phyloP scores from a whole-genome alignment of 2,888 invertebrate genomes.

The Ormia ochracea region DNA sequence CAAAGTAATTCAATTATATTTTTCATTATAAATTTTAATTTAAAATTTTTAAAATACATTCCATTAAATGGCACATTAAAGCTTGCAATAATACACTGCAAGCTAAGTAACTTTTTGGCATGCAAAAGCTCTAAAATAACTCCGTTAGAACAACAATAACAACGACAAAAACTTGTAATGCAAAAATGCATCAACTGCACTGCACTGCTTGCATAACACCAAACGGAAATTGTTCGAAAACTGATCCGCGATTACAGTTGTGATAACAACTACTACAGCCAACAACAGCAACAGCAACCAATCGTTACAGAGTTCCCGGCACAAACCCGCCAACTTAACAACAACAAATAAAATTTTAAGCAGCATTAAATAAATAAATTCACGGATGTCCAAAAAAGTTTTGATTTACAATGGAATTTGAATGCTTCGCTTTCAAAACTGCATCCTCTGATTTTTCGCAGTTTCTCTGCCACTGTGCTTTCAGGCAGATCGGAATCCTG shows the following conservation, averaged over 20 bases:
- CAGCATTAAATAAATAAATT: slow-evolving; percentile 11
- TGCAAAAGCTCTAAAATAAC: slow-evolving; percentile 16
- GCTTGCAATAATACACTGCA: slow-evolving; percentile 30
- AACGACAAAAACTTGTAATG: neutral
- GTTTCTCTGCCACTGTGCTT: no score
- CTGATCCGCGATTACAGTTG: neutral
- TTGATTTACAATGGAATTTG: no score
- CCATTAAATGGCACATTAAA: neutral
- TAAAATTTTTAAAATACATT: neutral
- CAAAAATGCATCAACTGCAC: slow-evolving; percentile 52
- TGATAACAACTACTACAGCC: neutral
- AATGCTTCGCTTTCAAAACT: no score
- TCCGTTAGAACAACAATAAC: neutral
- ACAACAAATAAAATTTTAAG: neutral
- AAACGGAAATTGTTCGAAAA: slow-evolving; percentile 1
- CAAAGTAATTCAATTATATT: no score
- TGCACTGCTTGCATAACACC: neutral
- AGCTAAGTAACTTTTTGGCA: slow-evolving; percentile 23
- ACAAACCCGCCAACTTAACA: neutral
- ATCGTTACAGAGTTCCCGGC: neutral
- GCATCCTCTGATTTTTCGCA: no score
- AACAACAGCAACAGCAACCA: neutral
- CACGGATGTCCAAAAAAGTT: no score
- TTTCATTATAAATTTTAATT: no score
- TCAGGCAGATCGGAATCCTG: no score